Percentiles rank a stretch among this genome's conserved stretches.
phyloP scores from a whole-genome alignment of 2,797 vertebrate species.

The Pseudopleuronectes americanus region DNA sequence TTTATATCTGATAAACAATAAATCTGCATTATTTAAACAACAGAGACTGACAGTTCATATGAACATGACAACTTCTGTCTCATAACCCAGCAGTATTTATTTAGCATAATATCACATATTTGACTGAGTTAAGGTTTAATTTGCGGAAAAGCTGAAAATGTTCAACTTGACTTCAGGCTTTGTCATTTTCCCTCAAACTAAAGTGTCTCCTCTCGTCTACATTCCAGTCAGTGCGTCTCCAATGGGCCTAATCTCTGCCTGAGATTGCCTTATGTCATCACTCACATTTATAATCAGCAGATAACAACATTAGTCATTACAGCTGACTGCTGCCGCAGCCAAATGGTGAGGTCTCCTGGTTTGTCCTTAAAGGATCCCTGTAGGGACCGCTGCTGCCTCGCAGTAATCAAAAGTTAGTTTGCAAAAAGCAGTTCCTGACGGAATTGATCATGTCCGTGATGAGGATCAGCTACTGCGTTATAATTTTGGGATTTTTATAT shows the following conservation, averaged over 20 bases:
- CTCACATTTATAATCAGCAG: constrained; percentile 47
- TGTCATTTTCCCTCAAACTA: constrained; percentile 17
- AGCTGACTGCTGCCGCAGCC: constrained; percentile 26
- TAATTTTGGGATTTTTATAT: background rate
- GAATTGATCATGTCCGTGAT: background rate
- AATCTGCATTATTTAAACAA: no score
- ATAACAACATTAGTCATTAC: constrained; percentile 42
- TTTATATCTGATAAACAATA: no score
- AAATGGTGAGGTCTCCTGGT: constrained; percentile 16
- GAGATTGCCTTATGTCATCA: constrained; percentile 48
- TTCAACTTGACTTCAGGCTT: constrained; percentile 23
- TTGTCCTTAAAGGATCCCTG: constrained; percentile 16
- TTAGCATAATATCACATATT: constrained; percentile 13
- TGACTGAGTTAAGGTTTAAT: constrained; percentile 15
- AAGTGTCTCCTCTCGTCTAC: constrained; percentile 14
- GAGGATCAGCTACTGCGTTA: background rate
- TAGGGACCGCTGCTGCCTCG: background rate
- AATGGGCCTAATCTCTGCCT: constrained; percentile 45
- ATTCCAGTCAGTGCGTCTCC: constrained; percentile 23
- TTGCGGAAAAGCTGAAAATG: constrained; percentile 14
- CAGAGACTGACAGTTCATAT: background rate
- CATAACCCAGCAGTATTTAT: background rate
- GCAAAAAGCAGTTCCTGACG: constrained; percentile 5
- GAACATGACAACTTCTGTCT: background rate
- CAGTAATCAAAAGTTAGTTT: constrained; percentile 29